Base-by-base conservation (phyloP, 1,140 invertebrate genomes). In the Hylaeus anthracinus region DNA sequence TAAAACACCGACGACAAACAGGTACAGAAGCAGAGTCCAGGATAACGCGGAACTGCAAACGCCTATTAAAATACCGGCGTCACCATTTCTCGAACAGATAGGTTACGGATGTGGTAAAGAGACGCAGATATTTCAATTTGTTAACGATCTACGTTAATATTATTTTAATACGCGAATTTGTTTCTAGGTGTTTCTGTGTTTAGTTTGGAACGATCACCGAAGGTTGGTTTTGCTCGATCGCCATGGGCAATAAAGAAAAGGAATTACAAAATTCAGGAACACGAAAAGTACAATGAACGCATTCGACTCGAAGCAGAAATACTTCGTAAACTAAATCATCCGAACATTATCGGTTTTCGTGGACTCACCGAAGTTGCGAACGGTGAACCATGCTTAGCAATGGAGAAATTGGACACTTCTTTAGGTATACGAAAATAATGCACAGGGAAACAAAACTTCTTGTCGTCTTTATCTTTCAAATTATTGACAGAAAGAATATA, bases 171-270 rank as follows among this genome's bases (percentile, higher is more conserved):
- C n/a, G 3, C 41, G 70, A 69, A 48, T 69, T 71, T 79, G 2
- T 70, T 78, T 77, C 88, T 87, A 96, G 97, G 97, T 75, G 95
- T 97, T 41, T 95, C 94, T 81, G 97, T 98, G 5, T 97, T 96
- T 91, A 95, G 96, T 79, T 89, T 97, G 81, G 94, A 97, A 77
- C 93, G 97, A 84, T 96, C 96, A 0, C 96, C 96, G 2, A 93
- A 93, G 86, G 94, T 94, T 6, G 95, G 95, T 53, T 94, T 95
- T 84, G 91, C 94, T 2, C 91, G 94, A 61, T 97, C 97, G 2
- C 97, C 97, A 1, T 98, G 97, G 97, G 97, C 97, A 5, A 93
- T 98, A 1, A 98, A 98, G 88, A 96, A 96, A 92, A 83, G 96
- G 2, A 95, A 94, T 79, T 89, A 94, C 71, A 92, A 92, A 64